These are phyloP conservation scores for Vannuccia rotundouncinata DNA, from an alignment of 2,888 invertebrate genomes.

Conservation along the genomic window DNA sequence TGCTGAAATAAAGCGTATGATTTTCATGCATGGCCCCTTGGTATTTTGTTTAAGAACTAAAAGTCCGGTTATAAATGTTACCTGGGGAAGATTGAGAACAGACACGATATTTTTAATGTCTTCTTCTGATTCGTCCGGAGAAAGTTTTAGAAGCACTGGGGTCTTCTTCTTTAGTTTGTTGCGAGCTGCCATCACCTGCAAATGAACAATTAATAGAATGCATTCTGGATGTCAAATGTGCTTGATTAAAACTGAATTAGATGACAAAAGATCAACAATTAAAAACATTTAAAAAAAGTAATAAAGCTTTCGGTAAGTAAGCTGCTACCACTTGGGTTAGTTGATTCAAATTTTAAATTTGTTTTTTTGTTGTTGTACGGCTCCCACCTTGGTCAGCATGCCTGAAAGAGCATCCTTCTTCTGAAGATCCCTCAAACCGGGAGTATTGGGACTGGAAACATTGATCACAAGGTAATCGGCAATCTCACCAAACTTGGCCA, in stretches of 20 bases:
- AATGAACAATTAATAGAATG: too few relatives aligned
- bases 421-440: constrained; percentile 77
- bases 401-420: not conserved
- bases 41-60: too few relatives aligned
- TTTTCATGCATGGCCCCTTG: too few relatives aligned
- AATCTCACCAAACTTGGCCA: constrained; percentile 70
- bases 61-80: too few relatives aligned
- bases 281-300: too few relatives aligned
- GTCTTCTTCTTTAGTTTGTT: constrained; percentile 59
- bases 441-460: constrained; percentile 92
- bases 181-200: constrained; percentile 49
- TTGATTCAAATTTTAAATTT: not conserved
- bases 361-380: too few relatives aligned
- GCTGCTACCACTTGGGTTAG: too few relatives aligned
- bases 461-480: constrained; percentile 95
- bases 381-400: constrained; percentile 1
- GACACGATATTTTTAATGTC: constrained; percentile 64
- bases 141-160: constrained; percentile 83
- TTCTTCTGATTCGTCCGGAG: constrained; percentile 74
- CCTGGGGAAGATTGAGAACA: constrained; percentile 59
- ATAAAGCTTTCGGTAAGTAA: too few relatives aligned
- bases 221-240: too few relatives aligned
- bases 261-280: too few relatives aligned
- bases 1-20: too few relatives aligned
- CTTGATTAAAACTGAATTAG: too few relatives aligned